These are phyloP conservation scores for Globia sparganii DNA, from an alignment of 2,888 invertebrate genomes.

Conservation along the genomic window DNA sequence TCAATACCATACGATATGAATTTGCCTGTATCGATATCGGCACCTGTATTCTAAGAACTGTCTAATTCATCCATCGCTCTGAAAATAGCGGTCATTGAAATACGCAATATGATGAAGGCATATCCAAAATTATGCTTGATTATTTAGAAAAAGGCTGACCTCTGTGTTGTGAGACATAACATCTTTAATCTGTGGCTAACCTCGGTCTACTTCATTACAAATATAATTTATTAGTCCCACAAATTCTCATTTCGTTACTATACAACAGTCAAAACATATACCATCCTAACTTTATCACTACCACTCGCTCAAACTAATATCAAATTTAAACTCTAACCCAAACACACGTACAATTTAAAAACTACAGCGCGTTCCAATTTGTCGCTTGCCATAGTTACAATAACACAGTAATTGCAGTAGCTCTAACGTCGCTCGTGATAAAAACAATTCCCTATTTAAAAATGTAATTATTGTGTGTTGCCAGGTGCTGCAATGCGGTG, in stretches of 20 bases:
- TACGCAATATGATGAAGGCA: background rate
- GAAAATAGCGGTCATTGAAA: background rate
- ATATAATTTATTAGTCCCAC: conserved; percentile 21
- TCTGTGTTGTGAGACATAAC: conserved; percentile 3
- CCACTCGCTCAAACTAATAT: too few relatives aligned
- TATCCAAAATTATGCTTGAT: background rate
- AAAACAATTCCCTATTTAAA: too few relatives aligned
- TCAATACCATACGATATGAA: conserved; percentile 6
- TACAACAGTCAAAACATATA: too few relatives aligned
- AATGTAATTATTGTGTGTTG: too few relatives aligned
- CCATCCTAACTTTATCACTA: too few relatives aligned
- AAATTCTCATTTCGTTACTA: conserved; percentile 17
- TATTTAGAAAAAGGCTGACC: conserved; percentile 9
- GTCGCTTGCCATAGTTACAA: too few relatives aligned
- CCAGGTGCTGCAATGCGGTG: too few relatives aligned
- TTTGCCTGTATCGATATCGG: background rate
- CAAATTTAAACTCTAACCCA: too few relatives aligned
- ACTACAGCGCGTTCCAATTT: too few relatives aligned
- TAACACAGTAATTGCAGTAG: too few relatives aligned
- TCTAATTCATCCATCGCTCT: conserved; percentile 2
- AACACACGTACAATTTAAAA: too few relatives aligned
- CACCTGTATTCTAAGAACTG: conserved; percentile 22
- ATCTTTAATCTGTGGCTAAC: background rate
- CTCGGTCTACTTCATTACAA: conserved; percentile 7
- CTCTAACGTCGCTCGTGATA: too few relatives aligned